Base-by-base conservation (phyloP, 2,888 invertebrate genomes). In the Bombyx huttoni region DNA sequence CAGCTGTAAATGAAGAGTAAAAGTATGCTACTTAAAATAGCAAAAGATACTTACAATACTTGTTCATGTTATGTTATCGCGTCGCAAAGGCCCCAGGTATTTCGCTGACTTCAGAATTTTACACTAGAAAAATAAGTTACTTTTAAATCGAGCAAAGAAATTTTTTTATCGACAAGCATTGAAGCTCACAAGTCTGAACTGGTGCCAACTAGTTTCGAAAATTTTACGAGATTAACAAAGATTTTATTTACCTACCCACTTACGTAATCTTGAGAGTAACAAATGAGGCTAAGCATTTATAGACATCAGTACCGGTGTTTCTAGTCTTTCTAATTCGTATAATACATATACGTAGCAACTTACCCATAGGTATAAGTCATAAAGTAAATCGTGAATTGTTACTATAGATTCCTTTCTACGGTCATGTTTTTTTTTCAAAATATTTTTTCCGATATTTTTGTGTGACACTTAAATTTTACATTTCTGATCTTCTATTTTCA, bases 401-500 rank as follows among this genome's bases (percentile, higher is more conserved):
- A 8, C 40, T 61, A 58, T 60, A 62, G 55, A 57, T 56, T 59
- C 57, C 40, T 40, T 40, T 60, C 57, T 47, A 56, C 54, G 56
- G 56, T 58, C 67, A 67, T 70, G 58, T 65, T 40, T 40, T 40
- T 10, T 40, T 54, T 55, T 55, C 57, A 49, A 57, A 56, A 57
- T 62, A 58, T 61, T 64, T 56, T 57, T 55, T 58, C 54, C 49
- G 50, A 46, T 52, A 51, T 56, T 64, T 61, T 60, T 59, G 62
- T 59, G 49, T 68, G 66, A 64, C 67, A 72, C 68, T 57, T 51
- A 56, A 58, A 62, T 71, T 70, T 79, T 78, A 69, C 67, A 73
- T 74, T 73, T 70, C 69, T 70, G 73, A 75, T 75, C 70, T 83
- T 84, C 82, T 78, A 70, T 78, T 82, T 84, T 82, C 69, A 77